Percentiles rank a stretch among this genome's conserved stretches.
Conservation (phyloP, 1,140 invertebrate species). For the Cherax quadricarinatus region DNA sequence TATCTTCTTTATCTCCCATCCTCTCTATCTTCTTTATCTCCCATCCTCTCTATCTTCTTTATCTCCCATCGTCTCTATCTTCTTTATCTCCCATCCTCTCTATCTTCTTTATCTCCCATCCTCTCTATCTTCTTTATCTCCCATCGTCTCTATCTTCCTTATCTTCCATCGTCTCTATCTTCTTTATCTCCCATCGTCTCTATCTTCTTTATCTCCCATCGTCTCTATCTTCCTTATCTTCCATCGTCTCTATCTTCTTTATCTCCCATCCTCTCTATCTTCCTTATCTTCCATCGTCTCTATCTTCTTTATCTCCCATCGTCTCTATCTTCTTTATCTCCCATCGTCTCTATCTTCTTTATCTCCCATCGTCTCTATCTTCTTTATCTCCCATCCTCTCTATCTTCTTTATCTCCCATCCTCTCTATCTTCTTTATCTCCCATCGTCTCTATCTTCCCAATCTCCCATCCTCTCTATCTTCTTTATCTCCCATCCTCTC, state of each 20-base stretch:
- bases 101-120: neutral
- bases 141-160: too few species aligned
- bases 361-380: neutral
- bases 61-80: too few species aligned
- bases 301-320: neutral
- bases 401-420: neutral
- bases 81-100: neutral
- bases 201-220: neutral
- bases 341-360: neutral
- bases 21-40: neutral
- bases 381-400: neutral
- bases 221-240: neutral
- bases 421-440: too few species aligned
- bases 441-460: too few species aligned
- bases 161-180: neutral
- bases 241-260: neutral
- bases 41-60: too few species aligned
- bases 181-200: neutral
- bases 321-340: neutral
- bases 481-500: neutral
- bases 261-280: too few species aligned
- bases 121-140: too few species aligned
- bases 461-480: neutral
- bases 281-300: too few species aligned
- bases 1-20: neutral